A percentile compares a stretch with the other conserved stretches of the same genome.
Evolutionary conservation across 2,888 invertebrate species (phyloP).

Genomic region (Lacanobia wlatinum): DNA sequence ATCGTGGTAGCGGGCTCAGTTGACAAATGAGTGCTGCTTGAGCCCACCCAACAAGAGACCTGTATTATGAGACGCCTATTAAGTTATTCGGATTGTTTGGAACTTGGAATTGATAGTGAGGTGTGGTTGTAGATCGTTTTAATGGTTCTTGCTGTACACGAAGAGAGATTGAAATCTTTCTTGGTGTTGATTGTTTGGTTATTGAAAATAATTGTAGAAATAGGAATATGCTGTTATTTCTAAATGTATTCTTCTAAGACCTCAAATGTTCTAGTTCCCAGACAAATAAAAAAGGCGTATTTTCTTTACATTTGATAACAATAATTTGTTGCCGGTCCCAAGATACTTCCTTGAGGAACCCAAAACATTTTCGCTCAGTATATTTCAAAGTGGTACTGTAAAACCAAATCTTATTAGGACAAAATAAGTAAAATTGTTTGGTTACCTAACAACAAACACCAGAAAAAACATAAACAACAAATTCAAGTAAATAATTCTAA

Average conservation of each 20-base stretch:
- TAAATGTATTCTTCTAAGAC: neutral
- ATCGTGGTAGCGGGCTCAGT: slow-evolving; percentile 82
- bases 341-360: slow-evolving; percentile 22
- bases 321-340: neutral
- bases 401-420: neutral
- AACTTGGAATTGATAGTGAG: slow-evolving; percentile 48
- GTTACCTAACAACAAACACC: neutral
- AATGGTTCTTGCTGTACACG: slow-evolving; percentile 32
- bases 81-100: slow-evolving; percentile 59
- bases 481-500: slow-evolving; percentile 45
- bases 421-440: neutral
- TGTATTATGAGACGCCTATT: slow-evolving; percentile 66
- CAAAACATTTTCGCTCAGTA: neutral
- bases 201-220: neutral
- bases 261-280: neutral
- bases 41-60: slow-evolving; percentile 82
- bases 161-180: slow-evolving; percentile 21
- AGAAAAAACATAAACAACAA: slow-evolving; percentile 16
- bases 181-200: slow-evolving; percentile 17
- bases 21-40: slow-evolving; percentile 82
- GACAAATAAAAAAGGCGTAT: too few relatives aligned
- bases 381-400: too few relatives aligned
- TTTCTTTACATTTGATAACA: neutral
- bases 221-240: neutral
- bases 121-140: slow-evolving; percentile 51